Evolutionary conservation across 2,113 vertebrate species (phyloP), one percentile per base, ranked within the genome.

Genomic region (Gnathonemus longibarbis): DNA sequence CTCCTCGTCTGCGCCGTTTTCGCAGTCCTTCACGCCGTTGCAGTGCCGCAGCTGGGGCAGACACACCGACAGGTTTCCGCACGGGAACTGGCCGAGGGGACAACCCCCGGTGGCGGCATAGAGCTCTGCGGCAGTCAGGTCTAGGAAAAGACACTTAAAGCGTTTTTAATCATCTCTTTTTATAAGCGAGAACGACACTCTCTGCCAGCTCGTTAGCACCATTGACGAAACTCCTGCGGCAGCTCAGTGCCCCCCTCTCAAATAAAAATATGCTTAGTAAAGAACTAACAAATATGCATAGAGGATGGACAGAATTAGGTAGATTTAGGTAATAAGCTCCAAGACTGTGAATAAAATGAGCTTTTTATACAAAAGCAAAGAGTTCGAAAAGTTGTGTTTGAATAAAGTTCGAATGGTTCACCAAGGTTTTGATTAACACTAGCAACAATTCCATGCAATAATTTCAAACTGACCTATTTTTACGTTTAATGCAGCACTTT

Each of bases 11-110:
- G 95, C 96, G 5, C 95, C 95, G 21, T 96, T 94, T 2, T 5
- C 89, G 11, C 96, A 96, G 92, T 95, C 93, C 3, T 91, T 89
- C 13, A 90, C 91, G 2, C 95, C 94, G 5, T 96, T 95, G 92
- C 96, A 96, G 91, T 95, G 95, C 13, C 93, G 91, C 1, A 90
- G 92, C 91, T 96, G 95, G n/a, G 95, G 95, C 74, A 96, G 90
- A 91, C 96, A 96, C 39, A 91, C 7, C 0, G 95, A 93, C 86
- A 94, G 90, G 84, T 95, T 95, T 6, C 94, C 95, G 2, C 96
- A 96, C 6, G 96, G 95, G 56, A 96, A 95, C 46, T 94, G 93
- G 21, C 96, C 96, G 92, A 95, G 66, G 21, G 95, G 94, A 90
- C 96, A 96, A 6, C 0, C 5, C 1, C 90, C 91, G 31, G 58